Conservation (phyloP, 2,113 vertebrate genomes). For the Daphoenositta chrysoptera region DNA sequence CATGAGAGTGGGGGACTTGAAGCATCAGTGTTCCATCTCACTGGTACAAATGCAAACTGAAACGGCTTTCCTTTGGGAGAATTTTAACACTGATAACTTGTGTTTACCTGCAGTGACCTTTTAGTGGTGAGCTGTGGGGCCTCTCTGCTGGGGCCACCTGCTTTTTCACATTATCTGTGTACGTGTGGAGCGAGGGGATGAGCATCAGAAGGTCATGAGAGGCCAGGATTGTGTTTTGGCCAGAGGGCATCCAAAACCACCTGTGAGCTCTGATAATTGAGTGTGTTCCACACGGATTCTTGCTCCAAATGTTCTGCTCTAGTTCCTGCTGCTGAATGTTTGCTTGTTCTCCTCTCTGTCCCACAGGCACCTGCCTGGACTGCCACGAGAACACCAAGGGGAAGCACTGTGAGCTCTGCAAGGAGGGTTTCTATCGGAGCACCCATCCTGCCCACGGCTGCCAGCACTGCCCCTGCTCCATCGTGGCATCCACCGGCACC, state of each 20-base stretch:
- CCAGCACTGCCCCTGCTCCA: conserved; percentile 86
- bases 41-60: neutral
- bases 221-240: neutral
- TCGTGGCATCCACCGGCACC: conserved; percentile 82
- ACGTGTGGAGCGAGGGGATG: rapidly evolving
- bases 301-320: conserved; percentile 43
- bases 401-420: conserved; percentile 86
- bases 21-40: neutral
- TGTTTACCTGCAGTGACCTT: neutral
- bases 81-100: neutral
- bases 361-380: conserved; percentile 81
- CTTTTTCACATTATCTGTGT: neutral
- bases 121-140: neutral
- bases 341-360: neutral
- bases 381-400: conserved; percentile 88
- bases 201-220: neutral
- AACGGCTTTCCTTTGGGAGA: neutral
- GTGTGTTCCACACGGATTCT: neutral
- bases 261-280: neutral
- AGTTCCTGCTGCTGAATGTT: neutral
- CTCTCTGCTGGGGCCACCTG: neutral
- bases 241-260: neutral
- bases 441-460: conserved; percentile 62
- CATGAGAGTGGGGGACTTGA: rapidly evolving
- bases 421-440: conserved; percentile 77